Evolutionary conservation across 2,113 vertebrate species (phyloP), one percentile per base, ranked within the genome.

Genomic region (Otolemur garnettii): DNA sequence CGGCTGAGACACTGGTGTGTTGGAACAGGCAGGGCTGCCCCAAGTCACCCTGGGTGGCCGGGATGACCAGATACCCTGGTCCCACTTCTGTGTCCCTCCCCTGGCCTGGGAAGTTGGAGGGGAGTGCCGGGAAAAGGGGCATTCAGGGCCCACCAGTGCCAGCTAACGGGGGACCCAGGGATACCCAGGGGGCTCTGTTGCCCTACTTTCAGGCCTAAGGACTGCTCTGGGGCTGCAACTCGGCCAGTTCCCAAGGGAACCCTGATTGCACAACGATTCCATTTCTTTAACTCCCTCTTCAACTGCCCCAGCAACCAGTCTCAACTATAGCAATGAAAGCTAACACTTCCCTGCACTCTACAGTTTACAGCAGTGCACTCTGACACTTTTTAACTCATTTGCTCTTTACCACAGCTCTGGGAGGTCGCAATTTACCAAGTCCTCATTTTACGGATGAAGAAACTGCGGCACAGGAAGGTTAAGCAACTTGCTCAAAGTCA

Each of bases 241-340:
- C 80, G 87, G 96, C 89, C 75, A 90, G 94, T 59, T 86, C 96
- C 87, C 93, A 12, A 64, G 97, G 84, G 95, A 96, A 38, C 87
- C 79, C 75, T 38, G 10, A 53, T 72, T 85, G 92, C 84, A 96
- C 89, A 93, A 72, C 0, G 78, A 94, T 69, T 95, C 93, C 83
- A 72, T 78, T 95, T 97, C 94, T 95, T 86, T 62, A 91, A 91
- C 83, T 96, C 94, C 95, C 93, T 94, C 88, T 80, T 89, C 96
- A 96, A 96, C 94, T 95, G 94, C 94, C 94, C 95, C 94, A 91
- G 97, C 94, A 96, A 91, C 93, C 74, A 74, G 96, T 28, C 86
- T 86, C 94, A n/a, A 14, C 42, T 13, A 69, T 28, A 72, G 91
- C 45, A 57, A 53, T 11, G 93, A 64, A 95, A 96, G 93, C 28